These are phyloP conservation scores for Meganola albula DNA, from an alignment of 2,888 invertebrate species.

Conservation along the genomic window DNA sequence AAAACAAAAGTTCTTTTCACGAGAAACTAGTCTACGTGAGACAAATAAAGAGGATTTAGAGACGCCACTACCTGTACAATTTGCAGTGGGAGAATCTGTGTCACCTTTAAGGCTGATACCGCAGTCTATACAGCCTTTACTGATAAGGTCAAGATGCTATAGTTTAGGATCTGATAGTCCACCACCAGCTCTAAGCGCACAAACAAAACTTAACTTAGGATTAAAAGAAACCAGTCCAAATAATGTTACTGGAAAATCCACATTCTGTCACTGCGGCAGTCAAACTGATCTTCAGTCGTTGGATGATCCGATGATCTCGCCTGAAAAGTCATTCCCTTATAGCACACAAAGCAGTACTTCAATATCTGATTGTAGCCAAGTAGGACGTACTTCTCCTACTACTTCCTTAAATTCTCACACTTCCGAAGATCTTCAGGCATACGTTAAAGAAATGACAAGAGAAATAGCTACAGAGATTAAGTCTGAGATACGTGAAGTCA, in stretches of 20 bases:
- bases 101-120: constrained; percentile 62
- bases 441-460: constrained; percentile 86
- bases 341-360: constrained; percentile 69
- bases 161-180: constrained; percentile 80
- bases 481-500: constrained; percentile 88
- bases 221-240: constrained; percentile 72
- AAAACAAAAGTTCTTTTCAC: constrained; percentile 60
- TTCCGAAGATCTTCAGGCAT: constrained; percentile 84
- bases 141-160: constrained; percentile 78
- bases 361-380: constrained; percentile 74
- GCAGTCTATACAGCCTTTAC: constrained; percentile 40
- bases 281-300: constrained; percentile 84
- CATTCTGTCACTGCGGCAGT: constrained; percentile 84
- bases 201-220: constrained; percentile 81
- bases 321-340: constrained; percentile 64
- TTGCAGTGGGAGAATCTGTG: constrained; percentile 83
- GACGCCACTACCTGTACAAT: constrained; percentile 74
- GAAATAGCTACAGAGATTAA: constrained; percentile 89
- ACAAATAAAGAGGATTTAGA: constrained; percentile 54
- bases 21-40: constrained; percentile 68
- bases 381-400: constrained; percentile 75
- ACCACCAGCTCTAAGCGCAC: constrained; percentile 77
- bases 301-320: constrained; percentile 74
- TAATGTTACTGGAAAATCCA: constrained; percentile 50
- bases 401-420: constrained; percentile 72